phyloP scores from a whole-genome alignment of 2,888 invertebrate genomes.

The Ormyrus rosae region DNA sequence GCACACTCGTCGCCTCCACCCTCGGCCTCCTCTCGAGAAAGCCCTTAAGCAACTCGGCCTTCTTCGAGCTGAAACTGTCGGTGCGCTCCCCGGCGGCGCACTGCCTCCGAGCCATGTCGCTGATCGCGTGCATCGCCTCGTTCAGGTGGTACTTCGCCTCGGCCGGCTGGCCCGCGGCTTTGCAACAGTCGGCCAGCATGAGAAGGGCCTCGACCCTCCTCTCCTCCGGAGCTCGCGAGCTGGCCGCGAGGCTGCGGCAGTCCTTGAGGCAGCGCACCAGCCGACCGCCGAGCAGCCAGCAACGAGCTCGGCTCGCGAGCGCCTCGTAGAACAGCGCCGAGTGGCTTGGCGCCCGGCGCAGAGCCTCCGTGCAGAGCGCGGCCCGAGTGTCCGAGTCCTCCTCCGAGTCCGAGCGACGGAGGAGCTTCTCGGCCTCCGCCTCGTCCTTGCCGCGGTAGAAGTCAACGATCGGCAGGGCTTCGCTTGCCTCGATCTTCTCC shows the following conservation, averaged over 20 bases:
- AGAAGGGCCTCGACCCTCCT: conserved; percentile 35
- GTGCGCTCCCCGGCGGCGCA: not conserved
- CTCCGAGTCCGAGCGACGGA: not conserved
- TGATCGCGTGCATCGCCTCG: conserved; percentile 58
- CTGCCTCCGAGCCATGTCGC: conserved; percentile 47
- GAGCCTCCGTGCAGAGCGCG: conserved; percentile 14
- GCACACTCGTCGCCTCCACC: not conserved
- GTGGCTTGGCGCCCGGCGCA: not conserved
- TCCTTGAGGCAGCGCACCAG: conserved; percentile 28
- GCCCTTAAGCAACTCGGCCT: conserved; percentile 55
- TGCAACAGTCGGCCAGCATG: conserved; percentile 38
- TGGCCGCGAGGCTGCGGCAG: conserved; percentile 20
- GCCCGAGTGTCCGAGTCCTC: not conserved
- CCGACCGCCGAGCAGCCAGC: conserved; percentile 2
- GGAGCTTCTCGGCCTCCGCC: not conserved
- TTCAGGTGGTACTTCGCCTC: conserved; percentile 56
- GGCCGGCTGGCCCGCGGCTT: not conserved
- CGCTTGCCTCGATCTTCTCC: not conserved
- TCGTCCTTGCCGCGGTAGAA: conserved; percentile 35
- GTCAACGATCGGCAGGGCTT: not conserved
- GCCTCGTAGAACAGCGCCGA: conserved; percentile 24
- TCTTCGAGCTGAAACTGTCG: conserved; percentile 51
- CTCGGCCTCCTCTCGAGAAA: conserved; percentile 49
- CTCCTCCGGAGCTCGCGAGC: conserved; percentile 15
- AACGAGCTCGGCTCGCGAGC: conserved; percentile 22